Conservation (phyloP, 2,797 vertebrate genomes). For the Anableps anableps region DNA sequence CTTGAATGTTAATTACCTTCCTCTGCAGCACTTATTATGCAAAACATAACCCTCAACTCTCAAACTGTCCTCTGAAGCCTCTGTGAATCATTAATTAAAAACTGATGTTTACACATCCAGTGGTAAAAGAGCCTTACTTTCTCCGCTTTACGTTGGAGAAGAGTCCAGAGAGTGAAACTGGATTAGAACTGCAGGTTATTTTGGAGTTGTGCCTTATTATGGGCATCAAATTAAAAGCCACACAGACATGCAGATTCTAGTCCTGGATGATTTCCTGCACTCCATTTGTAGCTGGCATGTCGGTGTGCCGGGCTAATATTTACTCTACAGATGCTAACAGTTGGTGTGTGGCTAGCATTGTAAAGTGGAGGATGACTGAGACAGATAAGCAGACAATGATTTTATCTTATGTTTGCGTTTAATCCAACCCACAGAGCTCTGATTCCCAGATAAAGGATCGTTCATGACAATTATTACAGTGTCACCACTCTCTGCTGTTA, state of each 20-base stretch:
- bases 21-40: constrained; percentile 55
- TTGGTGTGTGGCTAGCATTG: constrained; percentile 27
- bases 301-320: constrained; percentile 52
- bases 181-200: constrained; percentile 42
- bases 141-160: constrained; percentile 22
- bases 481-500: background rate
- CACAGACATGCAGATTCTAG: constrained; percentile 34
- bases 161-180: constrained; percentile 46
- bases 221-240: constrained; percentile 45
- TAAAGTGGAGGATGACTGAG: constrained; percentile 24
- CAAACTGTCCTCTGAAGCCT: constrained; percentile 17
- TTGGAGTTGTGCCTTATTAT: constrained; percentile 22
- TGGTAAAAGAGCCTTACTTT: constrained; percentile 33
- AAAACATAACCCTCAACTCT: constrained; percentile 41
- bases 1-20: constrained; percentile 49
- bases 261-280: constrained; percentile 42
- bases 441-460: constrained; percentile 16
- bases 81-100: constrained; percentile 59
- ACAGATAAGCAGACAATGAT: constrained; percentile 33
- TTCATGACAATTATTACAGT: background rate
- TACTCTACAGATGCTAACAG: constrained; percentile 45
- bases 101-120: constrained; percentile 18
- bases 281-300: constrained; percentile 50
- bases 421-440: constrained; percentile 7
- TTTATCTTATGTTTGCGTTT: constrained; percentile 3